A percentile compares a stretch with the other conserved stretches of the same genome.
Evolutionary conservation across 2,113 vertebrate species (phyloP).

Genomic region (Alligator mississippiensis): DNA sequence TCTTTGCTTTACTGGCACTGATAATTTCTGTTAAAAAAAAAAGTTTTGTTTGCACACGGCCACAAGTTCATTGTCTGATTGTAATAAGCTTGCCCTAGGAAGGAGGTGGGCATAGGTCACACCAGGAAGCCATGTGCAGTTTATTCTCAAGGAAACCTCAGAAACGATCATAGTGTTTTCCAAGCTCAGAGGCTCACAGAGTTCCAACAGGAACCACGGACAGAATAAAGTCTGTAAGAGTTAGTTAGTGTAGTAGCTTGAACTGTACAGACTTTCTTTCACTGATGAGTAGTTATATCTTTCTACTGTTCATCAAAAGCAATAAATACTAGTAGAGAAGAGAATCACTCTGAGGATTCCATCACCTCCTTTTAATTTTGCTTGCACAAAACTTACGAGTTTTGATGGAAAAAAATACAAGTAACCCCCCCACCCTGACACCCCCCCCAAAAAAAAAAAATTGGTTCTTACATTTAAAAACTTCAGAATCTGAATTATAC

Average conservation of each 20-base stretch:
- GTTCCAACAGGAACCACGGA: not conserved
- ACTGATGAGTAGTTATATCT: not conserved
- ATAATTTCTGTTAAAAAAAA: not conserved
- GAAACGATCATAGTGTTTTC: not conserved
- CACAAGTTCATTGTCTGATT: not conserved
- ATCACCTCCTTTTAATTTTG: not conserved
- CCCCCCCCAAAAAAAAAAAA: not conserved
- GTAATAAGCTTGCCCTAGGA: not conserved
- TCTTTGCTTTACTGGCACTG: not conserved
- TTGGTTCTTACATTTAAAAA: slow-evolving; percentile 36
- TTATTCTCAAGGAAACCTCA: not conserved
- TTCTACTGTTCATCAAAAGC: not conserved
- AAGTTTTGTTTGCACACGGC: not conserved
- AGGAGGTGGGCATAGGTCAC: not conserved
- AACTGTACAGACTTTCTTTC: not conserved
- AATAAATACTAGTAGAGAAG: not conserved
- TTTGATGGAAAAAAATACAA: not conserved
- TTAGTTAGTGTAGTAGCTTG: not conserved
- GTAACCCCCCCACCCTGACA: not conserved
- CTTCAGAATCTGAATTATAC: slow-evolving; percentile 67
- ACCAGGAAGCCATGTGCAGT: not conserved
- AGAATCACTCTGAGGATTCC: not conserved
- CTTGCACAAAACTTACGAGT: not conserved
- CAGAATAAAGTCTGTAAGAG: not conserved
- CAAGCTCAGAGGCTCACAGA: not conserved